Conservation (phyloP, 2,797 vertebrate species). For the Falco cherrug region DNA sequence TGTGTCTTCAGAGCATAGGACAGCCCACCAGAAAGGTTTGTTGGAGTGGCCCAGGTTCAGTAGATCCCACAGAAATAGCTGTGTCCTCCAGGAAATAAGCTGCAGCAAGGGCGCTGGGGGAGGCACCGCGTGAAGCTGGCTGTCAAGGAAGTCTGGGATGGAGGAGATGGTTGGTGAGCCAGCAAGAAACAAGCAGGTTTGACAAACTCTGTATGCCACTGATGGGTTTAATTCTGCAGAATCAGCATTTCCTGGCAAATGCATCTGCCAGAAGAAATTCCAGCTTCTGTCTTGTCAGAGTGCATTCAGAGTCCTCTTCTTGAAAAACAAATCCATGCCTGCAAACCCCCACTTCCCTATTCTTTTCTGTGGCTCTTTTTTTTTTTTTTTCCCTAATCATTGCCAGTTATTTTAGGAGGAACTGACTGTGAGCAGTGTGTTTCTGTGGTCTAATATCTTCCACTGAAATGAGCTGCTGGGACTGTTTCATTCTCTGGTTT, state of each 20-base stretch:
- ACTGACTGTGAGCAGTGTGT: neutral
- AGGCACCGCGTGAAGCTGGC: neutral
- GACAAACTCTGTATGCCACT: slow-evolving; percentile 20
- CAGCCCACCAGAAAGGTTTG: neutral
- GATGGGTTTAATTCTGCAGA: slow-evolving; percentile 18
- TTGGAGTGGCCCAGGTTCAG: neutral
- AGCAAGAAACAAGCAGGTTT: slow-evolving; percentile 14
- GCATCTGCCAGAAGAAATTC: slow-evolving; percentile 44
- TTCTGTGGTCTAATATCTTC: neutral
- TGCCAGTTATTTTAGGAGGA: neutral
- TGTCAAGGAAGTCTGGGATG: neutral
- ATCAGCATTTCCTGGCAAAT: slow-evolving; percentile 23
- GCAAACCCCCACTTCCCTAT: neutral
- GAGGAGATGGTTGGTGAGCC: neutral
- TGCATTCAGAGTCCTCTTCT: neutral
- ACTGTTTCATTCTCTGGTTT: neutral
- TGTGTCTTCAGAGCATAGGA: neutral
- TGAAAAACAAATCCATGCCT: neutral
- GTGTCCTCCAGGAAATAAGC: neutral
- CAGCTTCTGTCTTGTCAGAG: neutral
- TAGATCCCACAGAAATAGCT: neutral
- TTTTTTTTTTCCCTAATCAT: neutral
- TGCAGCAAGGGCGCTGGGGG: neutral
- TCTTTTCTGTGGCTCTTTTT: neutral
- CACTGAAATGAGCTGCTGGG: neutral